Base-by-base conservation (phyloP, 1,140 invertebrate species). In the Rhizoglyphus robini region DNA sequence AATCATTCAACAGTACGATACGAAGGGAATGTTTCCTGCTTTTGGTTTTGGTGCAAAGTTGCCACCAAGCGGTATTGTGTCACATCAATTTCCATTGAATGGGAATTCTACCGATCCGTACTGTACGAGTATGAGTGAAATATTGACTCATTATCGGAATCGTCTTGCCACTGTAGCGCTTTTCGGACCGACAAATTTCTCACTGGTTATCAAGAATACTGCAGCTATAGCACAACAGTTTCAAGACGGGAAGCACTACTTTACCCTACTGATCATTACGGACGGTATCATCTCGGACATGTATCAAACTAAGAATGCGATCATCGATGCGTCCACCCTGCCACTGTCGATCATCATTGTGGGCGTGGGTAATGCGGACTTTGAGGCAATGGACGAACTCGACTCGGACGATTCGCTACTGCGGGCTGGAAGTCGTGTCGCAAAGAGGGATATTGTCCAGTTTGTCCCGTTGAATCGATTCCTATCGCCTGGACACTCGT, bases 241-340 rank as follows among this genome's bases (percentile, higher is more conserved):
- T 70, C 69, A 72, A 65, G 77, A 78, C 71, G 81, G 82, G 32
- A 75, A 79, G 65, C 76, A 81, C 48, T 85, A 85, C 70, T 83
- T 79, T 72, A 78, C 85, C 38, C 72, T 86, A 3, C 74, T 86
- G 0, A 81, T 86, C 59, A 75, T 86, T 4, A 86, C 84, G 2
- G 84, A 86, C 75, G 84, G 84, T 31, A 79, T 83, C 29, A 82
- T 86, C 32, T 83, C 81, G 13, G 84, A 86, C 71, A 82, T 86
- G 79, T 76, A 77, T n/a, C 75, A 81, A 36, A 84, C 84, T 0
- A 81, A 79, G 69, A 72, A 80, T 65, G 82, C 79, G 57, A 79
- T 81, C 36, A 75, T 80, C 18, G 70, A 76, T 68, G 81, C 81
- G 5, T 81, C 82, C 1, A 68, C 23, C 15, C 29, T 32, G 15